Evolutionary conservation across 2,888 invertebrate species (phyloP), one percentile per base, ranked within the genome.

Genomic region (Tinea trinotella): DNA sequence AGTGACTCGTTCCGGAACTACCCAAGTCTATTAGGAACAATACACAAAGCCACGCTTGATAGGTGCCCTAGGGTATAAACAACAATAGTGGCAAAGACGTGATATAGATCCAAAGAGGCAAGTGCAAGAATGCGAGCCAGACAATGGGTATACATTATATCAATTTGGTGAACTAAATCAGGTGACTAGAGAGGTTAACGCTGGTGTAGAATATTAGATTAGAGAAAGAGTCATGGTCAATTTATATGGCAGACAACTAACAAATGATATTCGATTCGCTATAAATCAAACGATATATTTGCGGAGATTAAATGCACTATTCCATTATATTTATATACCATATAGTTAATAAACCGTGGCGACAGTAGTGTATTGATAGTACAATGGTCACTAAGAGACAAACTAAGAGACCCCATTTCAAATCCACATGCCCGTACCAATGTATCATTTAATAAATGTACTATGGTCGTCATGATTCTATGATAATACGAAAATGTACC

Each of bases 161-260:
- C 40, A 40, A 40, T 40, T 40, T 40, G 40, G 15, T 40, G 40
- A 40, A 40, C n/a, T 40, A 40, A 40, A 40, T 40, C 40, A 40
- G 40, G 40, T n/a, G 6, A 15, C 40, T 15, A 7, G 40, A 12
- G 40, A 15, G 40, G 40, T 40, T 40, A 13, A 40, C 40, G 12
- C 7, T 40, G 13, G 40, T 40, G 12, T 40, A 40, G 40, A 40
- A 40, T 40, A 40, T 40, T 40, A 40, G 40, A 40, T 40, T 40
- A 40, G 40, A 40, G 40, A 40, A 40, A 40, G 40, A 40, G 40
- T 40, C 40, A 40, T 40, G 40, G 40, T 40, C 40, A 40, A 40
- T 40, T 40, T 40, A 40, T 40, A 40, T 40, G 40, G 3, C 13
- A 13, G 40, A 15, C 40, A 15, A 13, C n/a, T 15, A 13, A 40